Base-by-base conservation (phyloP, 1,140 invertebrate genomes). In the Aphaenogaster ashmeadi region DNA sequence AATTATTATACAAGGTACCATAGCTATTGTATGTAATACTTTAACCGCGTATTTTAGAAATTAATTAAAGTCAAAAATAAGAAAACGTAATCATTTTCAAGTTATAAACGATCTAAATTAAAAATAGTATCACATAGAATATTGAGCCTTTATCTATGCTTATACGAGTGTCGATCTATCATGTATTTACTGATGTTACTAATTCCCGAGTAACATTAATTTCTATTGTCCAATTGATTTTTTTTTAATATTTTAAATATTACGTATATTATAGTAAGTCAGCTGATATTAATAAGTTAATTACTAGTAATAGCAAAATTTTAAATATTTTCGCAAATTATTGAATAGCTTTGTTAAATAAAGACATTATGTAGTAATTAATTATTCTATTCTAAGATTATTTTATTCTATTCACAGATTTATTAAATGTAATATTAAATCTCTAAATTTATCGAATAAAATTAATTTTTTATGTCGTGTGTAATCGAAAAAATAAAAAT, bases 1-100 rank as follows among this genome's bases (percentile, higher is more conserved):
- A 83, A 83, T 83, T 74, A 58, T 74, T 74, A 74, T 74, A 47
- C n/a, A 27, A 27, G 27, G 15, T 72, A 60, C 44, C 21, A 60
- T 27, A 47, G 7, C 36, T n/a, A 44, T 72, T 38, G 18, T 18
- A 15, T 38, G 1, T n/a, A 38, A 66, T n/a, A 66, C 1, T 66
- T 66, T 41, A 66, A 66, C 2, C n/a, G 33, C 33, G 36, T 66
- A 41, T 66, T 66, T 66, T 66, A 41, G 9, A 66, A 5, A 62
- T 33, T 62, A 66, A 66, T 66, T 66, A 41, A 66, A 41, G 38
- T 66, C 9, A n/a, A 41, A 66, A n/a, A 66, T 38, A 66, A 5
- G 0, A 54, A 50, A 50, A 1, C 18, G 18, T 41, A 62, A 36
- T 36, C 33, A 38, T 66, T 66, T 66, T 66, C 8, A 41, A 66